These are phyloP conservation scores for Argyrosomus regius DNA, from an alignment of 2,797 vertebrate species.

Conservation along the genomic window DNA sequence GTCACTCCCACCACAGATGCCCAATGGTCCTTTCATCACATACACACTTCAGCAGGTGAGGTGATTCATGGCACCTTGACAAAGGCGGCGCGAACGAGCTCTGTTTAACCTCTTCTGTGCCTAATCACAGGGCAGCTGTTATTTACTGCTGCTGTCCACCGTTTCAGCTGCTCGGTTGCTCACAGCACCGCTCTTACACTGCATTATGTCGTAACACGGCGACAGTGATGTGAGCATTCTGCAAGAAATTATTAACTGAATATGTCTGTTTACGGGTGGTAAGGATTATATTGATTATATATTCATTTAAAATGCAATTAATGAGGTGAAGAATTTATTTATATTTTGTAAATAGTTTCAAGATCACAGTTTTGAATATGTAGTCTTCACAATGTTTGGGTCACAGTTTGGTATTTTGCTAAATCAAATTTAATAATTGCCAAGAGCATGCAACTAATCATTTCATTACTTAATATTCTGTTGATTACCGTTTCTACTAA, in stretches of 20 bases:
- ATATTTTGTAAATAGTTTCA: constrained; percentile 2
- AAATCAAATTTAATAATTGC: not conserved
- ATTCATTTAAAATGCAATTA: constrained; percentile 12
- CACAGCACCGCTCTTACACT: constrained; percentile 5
- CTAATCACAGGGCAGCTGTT: constrained; percentile 68
- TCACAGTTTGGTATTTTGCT: not conserved
- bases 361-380: constrained; percentile 19
- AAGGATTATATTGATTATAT: not conserved
- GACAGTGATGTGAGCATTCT: constrained; percentile 1
- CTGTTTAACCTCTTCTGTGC: constrained; percentile 74
- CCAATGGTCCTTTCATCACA: constrained; percentile 55
- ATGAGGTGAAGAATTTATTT: constrained; percentile 12
- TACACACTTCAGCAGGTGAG: constrained; percentile 66
- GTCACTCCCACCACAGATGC: constrained; percentile 73
- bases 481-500: not conserved
- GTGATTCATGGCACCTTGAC: constrained; percentile 73
- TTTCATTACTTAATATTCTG: not conserved
- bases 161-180: constrained; percentile 20
- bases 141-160: constrained; percentile 69
- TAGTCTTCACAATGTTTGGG: not conserved
- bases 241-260: not conserved
- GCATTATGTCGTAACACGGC: not conserved
- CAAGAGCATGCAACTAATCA: not conserved
- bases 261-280: not conserved
- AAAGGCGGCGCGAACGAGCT: constrained; percentile 63